Conservation (phyloP, 2,888 invertebrate species). For the Amphipoea lucens region DNA sequence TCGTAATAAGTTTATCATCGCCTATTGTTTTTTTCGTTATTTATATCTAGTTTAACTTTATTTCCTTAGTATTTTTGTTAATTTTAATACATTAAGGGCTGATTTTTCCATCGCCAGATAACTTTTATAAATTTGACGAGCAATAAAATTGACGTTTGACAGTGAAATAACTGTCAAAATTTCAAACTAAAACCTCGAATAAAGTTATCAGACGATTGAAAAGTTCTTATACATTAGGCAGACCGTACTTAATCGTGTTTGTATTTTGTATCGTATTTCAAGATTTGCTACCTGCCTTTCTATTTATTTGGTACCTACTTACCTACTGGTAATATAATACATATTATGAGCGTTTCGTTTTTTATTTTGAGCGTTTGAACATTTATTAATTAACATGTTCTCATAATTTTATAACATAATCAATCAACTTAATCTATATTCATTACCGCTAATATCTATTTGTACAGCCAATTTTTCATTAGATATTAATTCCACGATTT, state of each 20-base stretch:
- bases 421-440: slow-evolving; percentile 32
- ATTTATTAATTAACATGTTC: slow-evolving; percentile 22
- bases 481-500: slow-evolving; percentile 22
- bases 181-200: too few relatives aligned
- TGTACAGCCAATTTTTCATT: slow-evolving; percentile 8
- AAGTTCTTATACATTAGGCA: too few relatives aligned
- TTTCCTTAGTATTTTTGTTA: too few relatives aligned
- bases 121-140: too few relatives aligned
- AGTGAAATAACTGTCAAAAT: too few relatives aligned
- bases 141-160: too few relatives aligned
- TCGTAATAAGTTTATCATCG: background rate
- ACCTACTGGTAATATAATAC: background rate
- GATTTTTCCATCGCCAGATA: too few relatives aligned
- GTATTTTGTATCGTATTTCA: background rate
- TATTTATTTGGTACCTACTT: background rate
- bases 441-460: slow-evolving; percentile 6
- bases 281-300: too few relatives aligned
- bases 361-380: background rate
- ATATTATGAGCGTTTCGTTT: slow-evolving; percentile 1
- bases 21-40: background rate
- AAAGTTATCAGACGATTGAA: too few relatives aligned
- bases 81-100: too few relatives aligned
- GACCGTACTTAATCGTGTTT: background rate
- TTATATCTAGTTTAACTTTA: background rate
- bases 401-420: slow-evolving; percentile 30